Evolutionary conservation across 2,113 vertebrate genomes (phyloP), one percentile per base, ranked within the genome.

Genomic region (Sander vitreus): DNA sequence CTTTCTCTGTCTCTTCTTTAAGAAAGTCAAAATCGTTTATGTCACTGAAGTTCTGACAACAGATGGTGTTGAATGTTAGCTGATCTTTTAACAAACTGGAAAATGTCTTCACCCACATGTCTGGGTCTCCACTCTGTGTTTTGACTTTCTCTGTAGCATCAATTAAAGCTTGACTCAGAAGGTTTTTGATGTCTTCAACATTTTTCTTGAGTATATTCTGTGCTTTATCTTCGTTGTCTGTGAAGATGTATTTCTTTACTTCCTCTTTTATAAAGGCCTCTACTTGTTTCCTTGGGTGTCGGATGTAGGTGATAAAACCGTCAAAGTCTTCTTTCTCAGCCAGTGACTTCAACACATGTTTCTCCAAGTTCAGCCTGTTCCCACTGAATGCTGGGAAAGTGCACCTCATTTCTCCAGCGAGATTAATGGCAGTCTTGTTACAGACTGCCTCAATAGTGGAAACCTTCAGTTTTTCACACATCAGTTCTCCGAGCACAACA

Each of bases 251-350:
- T 6, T 0, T 68, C 14, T 60, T 0, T 14, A 95, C 91, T 27
- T 4, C 9, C 0, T 0, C n/a, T 81, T 76, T 3, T 27, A 96
- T 95, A 25, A 95, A 96, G 0, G 0, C 10, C 18, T 71, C 9
- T 2, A 92, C 93, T 82, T 93, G 91, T 0, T 8, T 0, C 55
- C 19, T 0, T 71, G 95, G 85, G 0, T 0, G 0, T 0, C 1
- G 1, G 54, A 96, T 45, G 80, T 97, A 97, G 0, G 33, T 0
- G 11, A 43, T 81, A 16, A 93, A 97, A 0, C 91, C 54, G 8
- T 78, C 43, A 91, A 96, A 96, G 0, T 91, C 79, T 53, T 96
- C 93, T 23, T 95, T 53, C 62, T 95, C 6, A 65, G 95, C 95
- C 48, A 96, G 81, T 30, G 85, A 90, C 51, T 53, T 93, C 65